These are phyloP conservation scores for Siniperca chuatsi DNA, from an alignment of 2,113 vertebrate genomes.

Conservation along the genomic window DNA sequence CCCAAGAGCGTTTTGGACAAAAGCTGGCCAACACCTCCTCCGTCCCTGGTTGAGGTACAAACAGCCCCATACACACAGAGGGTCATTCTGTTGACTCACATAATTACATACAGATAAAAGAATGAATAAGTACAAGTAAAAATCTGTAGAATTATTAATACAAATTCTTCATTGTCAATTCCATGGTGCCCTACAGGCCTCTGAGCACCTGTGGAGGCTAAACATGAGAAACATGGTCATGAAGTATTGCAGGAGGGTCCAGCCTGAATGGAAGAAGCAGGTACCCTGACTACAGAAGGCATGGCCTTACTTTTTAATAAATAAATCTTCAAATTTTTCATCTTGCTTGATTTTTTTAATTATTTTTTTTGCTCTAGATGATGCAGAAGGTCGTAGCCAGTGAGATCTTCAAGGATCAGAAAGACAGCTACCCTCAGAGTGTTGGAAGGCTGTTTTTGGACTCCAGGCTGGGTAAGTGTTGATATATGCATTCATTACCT, in stretches of 20 bases:
- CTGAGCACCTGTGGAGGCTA: slow-evolving; percentile 88
- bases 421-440: slow-evolving; percentile 95
- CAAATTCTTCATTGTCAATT: neutral
- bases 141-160: neutral
- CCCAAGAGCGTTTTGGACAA: slow-evolving; percentile 92
- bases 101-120: neutral
- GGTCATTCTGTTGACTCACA: slow-evolving; percentile 2
- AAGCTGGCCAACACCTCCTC: slow-evolving; percentile 91
- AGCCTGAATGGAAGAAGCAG: slow-evolving; percentile 97
- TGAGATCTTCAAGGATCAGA: slow-evolving; percentile 95
- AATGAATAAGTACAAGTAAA: neutral
- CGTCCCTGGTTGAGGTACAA: slow-evolving; percentile 89
- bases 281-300: slow-evolving; percentile 70
- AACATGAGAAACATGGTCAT: slow-evolving; percentile 94
- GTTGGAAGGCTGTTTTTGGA: slow-evolving; percentile 95
- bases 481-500: neutral
- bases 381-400: slow-evolving; percentile 96
- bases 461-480: slow-evolving; percentile 90
- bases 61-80: neutral
- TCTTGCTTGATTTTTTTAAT: neutral
- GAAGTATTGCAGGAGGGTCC: slow-evolving; percentile 94
- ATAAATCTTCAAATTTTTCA: neutral
- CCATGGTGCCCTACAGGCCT: slow-evolving; percentile 83
- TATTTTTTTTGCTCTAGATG: slow-evolving; percentile 83
- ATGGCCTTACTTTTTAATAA: neutral